A percentile compares a stretch with the other conserved stretches of the same genome.
Conservation (phyloP, 30 jellyfish, hydroid and myxozoan genomes). For the Catostylus mosaicus region DNA sequence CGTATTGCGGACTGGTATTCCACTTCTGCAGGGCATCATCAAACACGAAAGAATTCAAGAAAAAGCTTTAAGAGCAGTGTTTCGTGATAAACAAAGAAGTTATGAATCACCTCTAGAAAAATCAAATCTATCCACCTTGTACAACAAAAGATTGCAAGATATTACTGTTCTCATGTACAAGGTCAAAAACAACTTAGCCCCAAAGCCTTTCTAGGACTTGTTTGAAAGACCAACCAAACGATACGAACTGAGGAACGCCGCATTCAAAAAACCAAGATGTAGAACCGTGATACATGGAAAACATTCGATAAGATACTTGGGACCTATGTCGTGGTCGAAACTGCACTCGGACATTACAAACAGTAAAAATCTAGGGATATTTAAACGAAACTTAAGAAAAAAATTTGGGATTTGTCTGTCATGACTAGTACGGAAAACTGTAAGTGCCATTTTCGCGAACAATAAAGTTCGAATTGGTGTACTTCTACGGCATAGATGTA, state of each 20-base stretch:
- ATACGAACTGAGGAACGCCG: slow-evolving; percentile 45
- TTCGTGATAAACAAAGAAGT: slow-evolving; percentile 22
- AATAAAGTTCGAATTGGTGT: not conserved
- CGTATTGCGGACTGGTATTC: slow-evolving; percentile 41
- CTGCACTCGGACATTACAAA: slow-evolving; percentile 11
- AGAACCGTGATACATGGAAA: slow-evolving; percentile 24
- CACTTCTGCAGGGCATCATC: slow-evolving; percentile 41
- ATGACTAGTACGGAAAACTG: slow-evolving; percentile 20
- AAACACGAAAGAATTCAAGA: slow-evolving; percentile 19
- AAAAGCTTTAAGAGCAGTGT: slow-evolving; percentile 3
- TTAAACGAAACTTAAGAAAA: not conserved
- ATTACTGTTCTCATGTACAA: slow-evolving; percentile 39
- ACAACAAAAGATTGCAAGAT: slow-evolving; percentile 38
- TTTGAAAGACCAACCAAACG: slow-evolving; percentile 36
- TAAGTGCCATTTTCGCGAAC: slow-evolving; percentile 11
- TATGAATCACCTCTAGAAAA: slow-evolving; percentile 2
- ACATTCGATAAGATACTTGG: slow-evolving; percentile 34
- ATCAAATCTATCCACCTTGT: slow-evolving; percentile 4
- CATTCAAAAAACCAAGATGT: slow-evolving; percentile 29
- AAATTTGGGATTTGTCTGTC: slow-evolving; percentile 15
- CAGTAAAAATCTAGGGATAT: slow-evolving; percentile 20
- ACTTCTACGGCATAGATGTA: not conserved
- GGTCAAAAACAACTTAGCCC: slow-evolving; percentile 43
- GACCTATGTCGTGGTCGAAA: slow-evolving; percentile 39
- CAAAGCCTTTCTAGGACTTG: slow-evolving; percentile 25